Evolutionary conservation across 1,140 invertebrate species (phyloP), one percentile per base, ranked within the genome.

Genomic region (Varroa destructor): DNA sequence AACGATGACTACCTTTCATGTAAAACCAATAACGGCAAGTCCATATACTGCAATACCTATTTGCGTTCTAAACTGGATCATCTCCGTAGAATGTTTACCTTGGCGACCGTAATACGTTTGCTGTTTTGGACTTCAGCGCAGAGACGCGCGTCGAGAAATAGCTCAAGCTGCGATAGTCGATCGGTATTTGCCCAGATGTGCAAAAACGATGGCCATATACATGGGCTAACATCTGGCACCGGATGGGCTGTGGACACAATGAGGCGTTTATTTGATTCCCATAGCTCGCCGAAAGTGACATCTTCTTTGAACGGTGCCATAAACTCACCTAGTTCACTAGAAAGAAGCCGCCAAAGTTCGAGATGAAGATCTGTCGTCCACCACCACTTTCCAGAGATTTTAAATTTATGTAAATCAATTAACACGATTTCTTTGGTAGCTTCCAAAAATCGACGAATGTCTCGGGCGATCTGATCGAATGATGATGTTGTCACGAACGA

Each of bases 281-380:
- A 67, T 37, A 67, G 14, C 8, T 67, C 61, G 14, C 61, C 61
- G 36, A 67, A 67, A 36, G 61, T 67, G 12, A 67, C 14, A 12
- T 67, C 61, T 40, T 40, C 14, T 14, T 40, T 67, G 61, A 25
- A 67, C 14, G 61, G 61, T 3, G n/a, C 46, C 61, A 67, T 67
- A 37, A 43, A 40, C 36, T 40, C 37, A 14, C 61, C 61, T 14
- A 67, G 8, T 12, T 43, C 46, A 37, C 12, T 37, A 67, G 12
- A 14, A 37, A 67, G 61, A 12, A 67, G 61, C 2, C 46, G 40
- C 61, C 61, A 67, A 1, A 67, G 61, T 8, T 67, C 61, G 2
- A 67, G 37, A 67, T 67, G 61, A 12, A 67, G 36, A 67, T n/a
- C 10, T 67, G 46, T 67, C 10, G 61, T 67, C 61, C 61, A 67